A percentile compares a stretch with the other conserved stretches of the same genome.
Evolutionary conservation across 2,797 vertebrate species (phyloP).

Genomic region (Enteromius argenteus): DNA sequence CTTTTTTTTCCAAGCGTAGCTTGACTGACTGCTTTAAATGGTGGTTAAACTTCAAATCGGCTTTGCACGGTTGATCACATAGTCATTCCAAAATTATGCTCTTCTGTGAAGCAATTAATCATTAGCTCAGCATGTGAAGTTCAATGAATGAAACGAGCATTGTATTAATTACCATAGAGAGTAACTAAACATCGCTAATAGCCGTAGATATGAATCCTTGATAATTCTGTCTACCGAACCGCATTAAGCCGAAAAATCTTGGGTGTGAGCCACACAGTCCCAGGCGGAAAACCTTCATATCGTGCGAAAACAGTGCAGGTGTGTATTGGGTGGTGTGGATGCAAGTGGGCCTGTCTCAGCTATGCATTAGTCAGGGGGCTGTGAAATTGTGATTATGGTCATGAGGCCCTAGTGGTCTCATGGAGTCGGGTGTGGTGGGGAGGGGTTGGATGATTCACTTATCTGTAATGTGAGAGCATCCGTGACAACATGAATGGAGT

Average conservation of each 20-base stretch:
- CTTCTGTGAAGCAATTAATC: background rate
- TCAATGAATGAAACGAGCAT: background rate
- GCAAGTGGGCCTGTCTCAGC: conserved; percentile 39
- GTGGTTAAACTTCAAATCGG: background rate
- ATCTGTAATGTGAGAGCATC: conserved; percentile 78
- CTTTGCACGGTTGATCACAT: background rate
- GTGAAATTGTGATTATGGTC: conserved; percentile 74
- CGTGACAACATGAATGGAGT: conserved; percentile 70
- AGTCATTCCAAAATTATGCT: background rate
- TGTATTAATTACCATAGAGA: background rate
- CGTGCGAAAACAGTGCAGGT: conserved; percentile 26
- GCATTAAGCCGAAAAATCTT: background rate
- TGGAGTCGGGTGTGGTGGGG: conserved; percentile 63
- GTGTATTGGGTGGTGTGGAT: conserved; percentile 9
- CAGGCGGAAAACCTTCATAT: background rate
- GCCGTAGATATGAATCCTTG: background rate
- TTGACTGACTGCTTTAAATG: background rate
- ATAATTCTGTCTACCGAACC: background rate
- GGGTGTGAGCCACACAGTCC: background rate
- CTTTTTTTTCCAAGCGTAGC: background rate
- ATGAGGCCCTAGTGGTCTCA: conserved; percentile 45
- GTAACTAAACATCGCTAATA: background rate
- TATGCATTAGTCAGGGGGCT: conserved; percentile 61
- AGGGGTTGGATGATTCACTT: conserved; percentile 74
- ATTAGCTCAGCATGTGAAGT: background rate